Base-by-base conservation (phyloP, 1,140 invertebrate genomes). In the Tribolium madens region DNA sequence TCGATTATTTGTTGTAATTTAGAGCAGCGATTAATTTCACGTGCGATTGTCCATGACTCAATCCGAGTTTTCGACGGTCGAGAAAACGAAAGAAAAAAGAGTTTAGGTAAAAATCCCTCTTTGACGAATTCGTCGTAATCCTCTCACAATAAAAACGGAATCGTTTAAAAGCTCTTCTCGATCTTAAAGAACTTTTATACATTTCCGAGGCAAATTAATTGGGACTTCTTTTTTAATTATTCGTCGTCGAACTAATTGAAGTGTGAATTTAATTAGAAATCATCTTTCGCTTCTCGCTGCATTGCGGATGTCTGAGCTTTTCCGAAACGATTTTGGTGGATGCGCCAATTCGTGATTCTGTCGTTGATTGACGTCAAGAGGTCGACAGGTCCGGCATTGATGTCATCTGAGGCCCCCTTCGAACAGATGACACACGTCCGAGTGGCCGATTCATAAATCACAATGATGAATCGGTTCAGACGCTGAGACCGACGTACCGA, bases 221-320 rank as follows among this genome's bases (percentile, higher is more conserved):
- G 10, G 21, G 57, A 64, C 57, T 64, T 64, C 57, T 33, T 64
- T n/a, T 42, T 64, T 36, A 64, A 64, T 64, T 64, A 64, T 33
- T 33, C 26, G 21, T 33, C 57, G 14, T 6, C 6, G 57, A 64
- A 64, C 4, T 33, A 64, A 64, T 64, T 33, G 57, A 64, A 64
- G 57, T 64, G 57, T 64, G 57, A 64, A 64, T 64, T 64, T 64
- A 64, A 64, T 64, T 64, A 64, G 57, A 64, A 33, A 64, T 64
- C 57, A 33, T 64, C 57, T 57, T 57, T 57, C 18, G 15, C 6
- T 42, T 42, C 4, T 42, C 36, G 36, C 36, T 42, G 36, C 36
- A 42, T 42, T 42, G 36, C 36, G 36, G 36, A 42, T 42, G 36
- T 42, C 36, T 9, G 36, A 4, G n/a, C 36, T 42, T 42, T 42